Base-by-base conservation (phyloP, 2,888 invertebrate species). In the Platycheirus albimanus region DNA sequence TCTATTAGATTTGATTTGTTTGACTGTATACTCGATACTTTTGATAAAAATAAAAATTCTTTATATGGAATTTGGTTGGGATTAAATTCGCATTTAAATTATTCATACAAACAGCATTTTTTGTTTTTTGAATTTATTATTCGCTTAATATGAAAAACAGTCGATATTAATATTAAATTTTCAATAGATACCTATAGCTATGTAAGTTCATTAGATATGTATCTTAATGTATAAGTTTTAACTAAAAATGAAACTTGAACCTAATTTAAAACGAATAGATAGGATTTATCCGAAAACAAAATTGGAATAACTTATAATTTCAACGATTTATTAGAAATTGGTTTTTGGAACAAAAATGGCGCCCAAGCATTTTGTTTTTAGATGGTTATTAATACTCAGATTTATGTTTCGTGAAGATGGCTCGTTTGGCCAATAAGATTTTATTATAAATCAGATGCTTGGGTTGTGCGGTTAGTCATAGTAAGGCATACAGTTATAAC, bases 11-110 rank as follows among this genome's bases (percentile, higher is more conserved):
- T 61, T 63, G 51, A 76, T 76, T 69, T 76, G 52, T 69, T 75
- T 43, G 10, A 20, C 41, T 36, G 33, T 63, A 30, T 64, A 30
- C 36, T 58, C 13, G 67, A 61, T 72, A 67, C 58, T 38, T 61
- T 69, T 52, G 6, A 38, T 36, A 8, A 17, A 33, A 49, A 70
- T 15, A 28, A 54, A 64, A 63, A 47, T 61, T 61, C 30, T n/a
- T 13, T 30, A 52, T 71, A 43, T 58, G 45, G 51, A 61, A 67
- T 63, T 51, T 58, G 51, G 52, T 81, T 77, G 77, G 77, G 81
- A 81, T 77, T 67, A 72, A 81, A 81, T 81, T 81, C 71, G 81
- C 81, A 77, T 81, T 81, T 61, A 61, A 66, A 76, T 77, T 77
- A 41, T n/a, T n/a, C 38, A 58, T 13, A 24, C 10, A 15, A 80